Conservation (phyloP, 2,888 invertebrate species). For the Cephus rjabovi region DNA sequence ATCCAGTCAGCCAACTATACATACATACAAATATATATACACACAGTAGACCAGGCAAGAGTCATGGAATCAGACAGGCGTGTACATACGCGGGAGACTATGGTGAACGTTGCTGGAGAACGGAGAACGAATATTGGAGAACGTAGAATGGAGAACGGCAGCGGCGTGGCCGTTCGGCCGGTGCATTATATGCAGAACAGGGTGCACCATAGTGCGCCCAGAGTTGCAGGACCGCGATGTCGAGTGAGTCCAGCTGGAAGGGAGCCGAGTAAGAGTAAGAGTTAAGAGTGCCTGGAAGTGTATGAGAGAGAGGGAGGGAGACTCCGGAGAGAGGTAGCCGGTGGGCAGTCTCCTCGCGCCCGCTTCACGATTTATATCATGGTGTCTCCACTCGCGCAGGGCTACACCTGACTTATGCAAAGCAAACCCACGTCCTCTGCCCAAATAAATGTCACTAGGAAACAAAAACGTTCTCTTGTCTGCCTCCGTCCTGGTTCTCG, state of each 20-base stretch:
- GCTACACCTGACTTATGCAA: conserved; percentile 64
- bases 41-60: not conserved
- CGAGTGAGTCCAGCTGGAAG: conserved; percentile 21
- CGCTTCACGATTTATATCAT: conserved; percentile 58
- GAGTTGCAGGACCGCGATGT: conserved; percentile 32
- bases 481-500: conserved; percentile 27
- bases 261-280: conserved; percentile 24
- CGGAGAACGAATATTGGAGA: conserved; percentile 1
- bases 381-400: conserved; percentile 49
- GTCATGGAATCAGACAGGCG: not conserved
- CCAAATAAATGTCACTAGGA: conserved; percentile 64
- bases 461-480: conserved; percentile 60
- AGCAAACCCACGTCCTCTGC: conserved; percentile 51
- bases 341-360: conserved; percentile 54
- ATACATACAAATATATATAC: not conserved
- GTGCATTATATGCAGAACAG: conserved; percentile 65
- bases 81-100: conserved; percentile 4
- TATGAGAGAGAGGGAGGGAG: conserved; percentile 27
- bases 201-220: conserved; percentile 56
- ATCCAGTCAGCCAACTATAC: not conserved
- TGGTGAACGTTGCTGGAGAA: conserved; percentile 27
- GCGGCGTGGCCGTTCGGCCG: conserved; percentile 26
- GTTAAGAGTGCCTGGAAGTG: conserved; percentile 19
- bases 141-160: not conserved
- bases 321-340: conserved; percentile 43